Evolutionary conservation across 2,113 vertebrate species (phyloP), one percentile per base, ranked within the genome.

Genomic region (Stegostoma tigrinum): DNA sequence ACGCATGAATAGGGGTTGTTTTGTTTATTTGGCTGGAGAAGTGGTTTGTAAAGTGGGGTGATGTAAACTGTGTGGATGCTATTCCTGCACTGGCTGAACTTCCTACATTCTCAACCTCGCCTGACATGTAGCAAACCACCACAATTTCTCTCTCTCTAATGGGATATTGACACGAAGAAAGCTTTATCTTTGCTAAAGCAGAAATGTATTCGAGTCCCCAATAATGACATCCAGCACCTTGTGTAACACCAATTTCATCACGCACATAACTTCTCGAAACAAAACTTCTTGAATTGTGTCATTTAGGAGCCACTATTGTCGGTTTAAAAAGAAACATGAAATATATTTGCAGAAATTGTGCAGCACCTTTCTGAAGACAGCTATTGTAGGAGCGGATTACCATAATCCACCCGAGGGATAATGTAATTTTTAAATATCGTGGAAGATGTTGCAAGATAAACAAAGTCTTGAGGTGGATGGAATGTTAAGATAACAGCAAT

Each of bases 381-480:
- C 55, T 2, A 66, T 21, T 34, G 87, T 55, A 61, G 52, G 52
- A 61, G 12, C 38, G 6, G 42, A 89, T 2, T 48, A 3, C 6
- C n/a, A 67, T 66, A 19, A 34, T 23, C 34, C 34, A 23, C 89
- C n/a, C 19, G 30, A 93, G 61, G 89, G n/a, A 93, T 93, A 66
- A 66, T 23, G 64, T 61, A 34, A 10, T 61, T 17, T 38, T 3
- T 66, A 93, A 93, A 23, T 21, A 23, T 66, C 15, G 34, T 34
- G 89, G 34, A 45, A 66, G 38, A 83, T 83, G 80, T 83, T 42
- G 80, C 38, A 83, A 83, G 89, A 93, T 66, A 93, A 93, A 61
- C 17, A 42, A n/a, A 34, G 23, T 38, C n/a, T 66, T 66, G 89
- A 66, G 89, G 17, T 66, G 38, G 89, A 66, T 61, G 34, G 61